Percentiles rank a stretch among this genome's conserved stretches.
phyloP scores from a whole-genome alignment of 1,140 invertebrate genomes.

The Nymphalis io region DNA sequence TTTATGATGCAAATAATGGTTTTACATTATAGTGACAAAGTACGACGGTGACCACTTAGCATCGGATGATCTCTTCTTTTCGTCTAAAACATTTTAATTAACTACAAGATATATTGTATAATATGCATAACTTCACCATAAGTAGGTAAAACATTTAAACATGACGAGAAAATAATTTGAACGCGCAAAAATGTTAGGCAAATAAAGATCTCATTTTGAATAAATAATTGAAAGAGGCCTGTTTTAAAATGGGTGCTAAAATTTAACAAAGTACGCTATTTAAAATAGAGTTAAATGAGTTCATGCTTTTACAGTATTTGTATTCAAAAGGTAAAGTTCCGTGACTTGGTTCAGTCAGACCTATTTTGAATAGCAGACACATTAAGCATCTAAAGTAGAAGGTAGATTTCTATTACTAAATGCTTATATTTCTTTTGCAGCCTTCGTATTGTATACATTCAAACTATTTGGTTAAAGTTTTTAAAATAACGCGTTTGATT shows the following conservation, averaged over 20 bases:
- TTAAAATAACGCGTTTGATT: background rate
- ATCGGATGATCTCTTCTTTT: too few relatives aligned
- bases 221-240: background rate
- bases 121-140: background rate
- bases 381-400: slow-evolving; percentile 39
- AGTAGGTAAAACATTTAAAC: background rate
- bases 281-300: slow-evolving; percentile 20
- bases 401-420: slow-evolving; percentile 15
- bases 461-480: background rate
- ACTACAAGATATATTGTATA: background rate
- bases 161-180: background rate
- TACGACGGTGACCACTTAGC: too few relatives aligned
- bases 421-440: background rate
- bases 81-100: too few relatives aligned
- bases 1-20: too few relatives aligned
- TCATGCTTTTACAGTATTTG: slow-evolving; percentile 36
- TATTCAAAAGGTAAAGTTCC: slow-evolving; percentile 35
- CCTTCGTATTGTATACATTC: background rate
- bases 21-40: too few relatives aligned
- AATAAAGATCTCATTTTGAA: background rate
- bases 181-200: background rate
- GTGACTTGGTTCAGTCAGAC: slow-evolving; percentile 27
- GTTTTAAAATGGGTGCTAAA: background rate
- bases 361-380: slow-evolving; percentile 51
- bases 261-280: slow-evolving; percentile 6